These are phyloP conservation scores for Branchipolynoe longqiensis DNA, from an alignment of 2,888 invertebrate species.

Conservation along the genomic window DNA sequence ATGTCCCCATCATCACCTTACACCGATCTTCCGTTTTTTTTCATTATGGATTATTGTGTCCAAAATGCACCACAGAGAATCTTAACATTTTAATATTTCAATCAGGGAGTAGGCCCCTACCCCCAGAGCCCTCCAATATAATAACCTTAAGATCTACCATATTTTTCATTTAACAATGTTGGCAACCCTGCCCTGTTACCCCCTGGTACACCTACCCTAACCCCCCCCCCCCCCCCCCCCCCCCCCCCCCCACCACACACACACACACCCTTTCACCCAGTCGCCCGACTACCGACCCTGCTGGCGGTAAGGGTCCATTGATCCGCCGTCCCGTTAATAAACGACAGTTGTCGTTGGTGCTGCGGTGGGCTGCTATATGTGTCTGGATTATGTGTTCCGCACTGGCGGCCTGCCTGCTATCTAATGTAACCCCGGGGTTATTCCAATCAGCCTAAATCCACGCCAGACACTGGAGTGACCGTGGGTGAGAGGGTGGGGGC, in stretches of 20 bases:
- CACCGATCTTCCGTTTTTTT: no score
- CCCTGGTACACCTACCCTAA: no score
- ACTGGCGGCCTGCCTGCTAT: neutral
- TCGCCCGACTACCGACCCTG: neutral
- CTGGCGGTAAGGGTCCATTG: conserved; percentile 20
- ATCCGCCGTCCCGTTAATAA: conserved; percentile 46
- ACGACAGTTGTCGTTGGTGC: neutral
- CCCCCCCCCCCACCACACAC: neutral
- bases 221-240: neutral
- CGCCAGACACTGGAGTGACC: conserved; percentile 1
- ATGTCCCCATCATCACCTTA: no score
- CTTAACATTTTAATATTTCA: no score
- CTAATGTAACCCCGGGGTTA: conserved; percentile 37
- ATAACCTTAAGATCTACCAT: no score
- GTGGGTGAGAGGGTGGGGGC: neutral
- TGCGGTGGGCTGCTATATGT: conserved; percentile 29
- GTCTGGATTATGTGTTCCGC: conserved; percentile 33
- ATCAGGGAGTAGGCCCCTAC: no score
- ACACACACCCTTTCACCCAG: neutral
- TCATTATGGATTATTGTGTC: no score
- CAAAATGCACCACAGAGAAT: no score
- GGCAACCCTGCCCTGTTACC: neutral
- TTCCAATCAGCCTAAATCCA: conserved; percentile 55
- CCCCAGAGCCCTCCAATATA: no score
- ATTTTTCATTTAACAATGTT: no score